phyloP scores from a whole-genome alignment of 2,113 vertebrate genomes.

The Apodemus speciosus region DNA sequence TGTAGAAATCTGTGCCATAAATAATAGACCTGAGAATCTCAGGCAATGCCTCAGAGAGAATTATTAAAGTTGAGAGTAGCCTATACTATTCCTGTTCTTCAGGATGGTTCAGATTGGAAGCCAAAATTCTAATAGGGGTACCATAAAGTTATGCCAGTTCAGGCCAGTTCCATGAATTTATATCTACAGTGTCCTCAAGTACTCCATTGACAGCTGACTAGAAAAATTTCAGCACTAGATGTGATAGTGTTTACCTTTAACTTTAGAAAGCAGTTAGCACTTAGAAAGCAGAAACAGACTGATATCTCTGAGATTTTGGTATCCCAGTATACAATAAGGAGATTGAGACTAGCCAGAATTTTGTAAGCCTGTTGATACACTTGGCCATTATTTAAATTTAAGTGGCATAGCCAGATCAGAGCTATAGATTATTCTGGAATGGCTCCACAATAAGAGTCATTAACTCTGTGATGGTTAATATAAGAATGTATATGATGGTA shows the following conservation, averaged over 20 bases:
- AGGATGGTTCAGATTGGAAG: neutral
- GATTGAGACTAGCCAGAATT: neutral
- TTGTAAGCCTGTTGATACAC: neutral
- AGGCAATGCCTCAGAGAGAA: neutral
- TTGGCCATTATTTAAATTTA: neutral
- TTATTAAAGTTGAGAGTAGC: neutral
- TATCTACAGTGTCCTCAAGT: neutral
- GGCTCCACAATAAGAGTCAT: neutral
- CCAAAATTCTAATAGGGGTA: neutral
- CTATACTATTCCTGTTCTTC: neutral
- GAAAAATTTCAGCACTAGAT: neutral
- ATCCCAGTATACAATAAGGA: neutral
- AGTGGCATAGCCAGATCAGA: neutral
- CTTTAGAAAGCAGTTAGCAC: no score
- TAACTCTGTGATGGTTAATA: neutral
- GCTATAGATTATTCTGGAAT: neutral
- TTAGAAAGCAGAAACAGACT: neutral
- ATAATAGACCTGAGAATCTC: neutral
- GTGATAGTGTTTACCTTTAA: neutral
- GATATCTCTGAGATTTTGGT: neutral
- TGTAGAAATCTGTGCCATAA: neutral
- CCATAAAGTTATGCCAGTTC: neutral
- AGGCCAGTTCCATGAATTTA: fast-evolving
- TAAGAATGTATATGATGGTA: neutral
- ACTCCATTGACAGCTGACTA: neutral